phyloP scores from a whole-genome alignment of 1,140 invertebrate genomes.

The Caenorhabditis tropicalis region DNA sequence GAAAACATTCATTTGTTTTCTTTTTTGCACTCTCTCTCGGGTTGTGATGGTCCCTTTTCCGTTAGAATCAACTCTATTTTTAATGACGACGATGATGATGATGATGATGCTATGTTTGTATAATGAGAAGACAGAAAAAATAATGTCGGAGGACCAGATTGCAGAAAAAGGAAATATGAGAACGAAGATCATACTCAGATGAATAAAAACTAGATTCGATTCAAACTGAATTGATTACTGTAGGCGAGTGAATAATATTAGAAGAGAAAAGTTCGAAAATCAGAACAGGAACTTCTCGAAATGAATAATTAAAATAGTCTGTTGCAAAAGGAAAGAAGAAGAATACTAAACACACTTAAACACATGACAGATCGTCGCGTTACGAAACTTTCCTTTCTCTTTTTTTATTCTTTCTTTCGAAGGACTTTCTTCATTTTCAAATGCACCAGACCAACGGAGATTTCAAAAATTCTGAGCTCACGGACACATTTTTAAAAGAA shows the following conservation, averaged over 20 bases:
- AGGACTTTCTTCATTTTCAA: background rate
- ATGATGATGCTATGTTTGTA: conserved; percentile 20
- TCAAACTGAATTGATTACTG: background rate
- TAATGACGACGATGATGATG: conserved; percentile 30
- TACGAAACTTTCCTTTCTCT: background rate
- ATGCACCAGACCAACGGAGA: conserved; percentile 1
- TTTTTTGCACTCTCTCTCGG: background rate
- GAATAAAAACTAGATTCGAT: background rate
- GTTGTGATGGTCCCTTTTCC: background rate
- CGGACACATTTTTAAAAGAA: conserved; percentile 4
- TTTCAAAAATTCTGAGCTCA: conserved; percentile 40
- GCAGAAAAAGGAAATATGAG: conserved; percentile 32
- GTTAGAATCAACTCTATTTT: conserved; percentile 19
- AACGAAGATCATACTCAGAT: background rate
- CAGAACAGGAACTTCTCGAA: background rate
- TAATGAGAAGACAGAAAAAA: conserved; percentile 10
- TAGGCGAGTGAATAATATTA: background rate
- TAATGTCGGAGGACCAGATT: background rate
- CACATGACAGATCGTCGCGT: background rate
- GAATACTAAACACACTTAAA: background rate
- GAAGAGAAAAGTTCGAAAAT: background rate
- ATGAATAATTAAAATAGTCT: background rate
- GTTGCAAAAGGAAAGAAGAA: background rate
- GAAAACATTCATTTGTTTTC: background rate
- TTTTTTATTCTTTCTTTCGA: too few relatives aligned